A percentile compares a stretch with the other conserved stretches of the same genome.
Evolutionary conservation across 2,113 vertebrate species (phyloP).

Genomic region (Pristiophorus japonicus): DNA sequence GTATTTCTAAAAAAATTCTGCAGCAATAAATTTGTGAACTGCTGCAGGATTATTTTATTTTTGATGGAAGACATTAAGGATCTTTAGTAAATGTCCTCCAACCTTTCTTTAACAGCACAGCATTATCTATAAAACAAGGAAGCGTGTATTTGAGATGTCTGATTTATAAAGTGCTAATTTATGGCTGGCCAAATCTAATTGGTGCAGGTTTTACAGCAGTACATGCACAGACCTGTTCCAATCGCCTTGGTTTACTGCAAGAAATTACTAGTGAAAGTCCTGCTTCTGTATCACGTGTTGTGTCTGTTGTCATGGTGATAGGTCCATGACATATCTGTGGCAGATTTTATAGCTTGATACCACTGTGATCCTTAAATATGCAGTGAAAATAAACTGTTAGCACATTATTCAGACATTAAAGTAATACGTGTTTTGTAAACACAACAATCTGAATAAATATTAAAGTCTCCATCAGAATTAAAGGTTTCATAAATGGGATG

Average conservation of each 20-base stretch:
- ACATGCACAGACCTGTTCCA: conserved; percentile 24
- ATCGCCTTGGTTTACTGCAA: conserved; percentile 11
- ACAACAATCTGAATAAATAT: background rate
- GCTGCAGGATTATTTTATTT: background rate
- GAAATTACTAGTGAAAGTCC: conserved; percentile 7
- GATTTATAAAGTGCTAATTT: conserved; percentile 34
- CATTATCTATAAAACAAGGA: background rate
- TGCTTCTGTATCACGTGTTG: background rate
- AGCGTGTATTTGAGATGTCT: background rate
- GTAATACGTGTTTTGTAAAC: conserved; percentile 10
- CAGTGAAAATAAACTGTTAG: conserved; percentile 15
- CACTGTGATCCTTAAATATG: conserved; percentile 4
- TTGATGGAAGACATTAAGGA: background rate
- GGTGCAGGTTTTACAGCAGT: conserved; percentile 25
- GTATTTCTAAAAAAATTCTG: background rate
- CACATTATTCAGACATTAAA: conserved; percentile 20
- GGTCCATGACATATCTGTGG: conserved; percentile 24
- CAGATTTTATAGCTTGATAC: conserved; percentile 24
- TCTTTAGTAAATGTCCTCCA: conserved; percentile 9
- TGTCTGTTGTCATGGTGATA: conserved; percentile 20
- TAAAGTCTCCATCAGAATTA: background rate
- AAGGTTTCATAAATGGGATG: background rate
- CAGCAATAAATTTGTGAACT: background rate
- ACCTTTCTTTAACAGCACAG: background rate
- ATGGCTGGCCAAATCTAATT: conserved; percentile 16